A percentile compares a stretch with the other conserved stretches of the same genome.
phyloP scores from a whole-genome alignment of 2,113 vertebrate species.

The Labeo rohita region DNA sequence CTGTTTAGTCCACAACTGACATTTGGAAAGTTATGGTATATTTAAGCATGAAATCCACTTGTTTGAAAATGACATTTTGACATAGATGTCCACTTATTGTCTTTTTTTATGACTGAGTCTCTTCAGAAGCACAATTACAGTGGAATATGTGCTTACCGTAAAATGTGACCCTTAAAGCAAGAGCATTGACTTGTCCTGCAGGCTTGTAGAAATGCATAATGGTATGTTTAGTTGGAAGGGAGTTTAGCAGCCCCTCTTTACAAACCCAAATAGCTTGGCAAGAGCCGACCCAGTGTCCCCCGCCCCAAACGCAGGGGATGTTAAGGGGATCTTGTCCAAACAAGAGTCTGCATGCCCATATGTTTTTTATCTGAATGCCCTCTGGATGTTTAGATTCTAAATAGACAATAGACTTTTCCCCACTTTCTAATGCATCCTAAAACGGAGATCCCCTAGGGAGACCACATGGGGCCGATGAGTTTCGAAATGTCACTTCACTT shows the following conservation, averaged over 20 bases:
- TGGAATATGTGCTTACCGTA: background rate
- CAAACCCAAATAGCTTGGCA: constrained; percentile 40
- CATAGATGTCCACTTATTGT: background rate
- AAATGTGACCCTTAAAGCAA: background rate
- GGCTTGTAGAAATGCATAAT: constrained; percentile 4
- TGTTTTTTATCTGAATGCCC: constrained; percentile 63
- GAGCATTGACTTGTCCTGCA: background rate
- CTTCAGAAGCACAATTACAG: background rate
- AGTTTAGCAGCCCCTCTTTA: constrained; percentile 19
- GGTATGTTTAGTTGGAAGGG: background rate
- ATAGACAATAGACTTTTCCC: constrained; percentile 48
- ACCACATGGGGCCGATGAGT: constrained; percentile 15
- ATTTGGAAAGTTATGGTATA: constrained; percentile 32
- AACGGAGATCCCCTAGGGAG: constrained; percentile 12
- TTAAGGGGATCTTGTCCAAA: constrained; percentile 58
- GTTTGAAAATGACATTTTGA: background rate
- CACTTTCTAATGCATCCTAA: constrained; percentile 36
- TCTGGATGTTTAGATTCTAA: constrained; percentile 58
- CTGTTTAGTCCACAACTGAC: background rate
- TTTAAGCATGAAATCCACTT: constrained; percentile 21
- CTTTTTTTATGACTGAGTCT: background rate
- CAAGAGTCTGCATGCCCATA: constrained; percentile 60
- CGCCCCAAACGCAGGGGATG: constrained; percentile 34
- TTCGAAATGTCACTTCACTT: constrained; percentile 30
- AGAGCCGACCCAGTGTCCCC: constrained; percentile 32